Evolutionary conservation across 2,888 invertebrate species (phyloP).

Genomic region (Orthonychiurus folsomi): DNA sequence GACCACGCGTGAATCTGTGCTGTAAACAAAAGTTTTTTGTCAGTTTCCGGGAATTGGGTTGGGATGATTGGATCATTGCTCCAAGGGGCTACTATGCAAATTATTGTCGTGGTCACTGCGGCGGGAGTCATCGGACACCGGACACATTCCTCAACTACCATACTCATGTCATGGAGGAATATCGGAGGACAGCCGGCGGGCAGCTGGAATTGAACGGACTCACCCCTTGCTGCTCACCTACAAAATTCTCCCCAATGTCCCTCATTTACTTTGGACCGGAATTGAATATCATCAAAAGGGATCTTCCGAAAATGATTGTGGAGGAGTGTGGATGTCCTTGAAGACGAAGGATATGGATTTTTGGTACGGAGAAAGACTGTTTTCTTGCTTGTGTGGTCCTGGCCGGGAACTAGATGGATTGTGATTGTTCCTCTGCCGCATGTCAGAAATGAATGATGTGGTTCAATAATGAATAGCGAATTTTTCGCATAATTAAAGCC

Average conservation of each 20-base stretch:
- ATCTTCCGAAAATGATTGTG: constrained; percentile 90
- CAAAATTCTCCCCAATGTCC: constrained; percentile 85
- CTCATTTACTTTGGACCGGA: constrained; percentile 85
- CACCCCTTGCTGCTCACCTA: constrained; percentile 84
- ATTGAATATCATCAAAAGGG: constrained; percentile 82
- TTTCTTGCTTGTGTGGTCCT: too few relatives aligned
- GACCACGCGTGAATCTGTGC: constrained; percentile 63
- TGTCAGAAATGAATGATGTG: too few relatives aligned
- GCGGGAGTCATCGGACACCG: constrained; percentile 63
- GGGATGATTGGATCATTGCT: constrained; percentile 92
- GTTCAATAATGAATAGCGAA: too few relatives aligned
- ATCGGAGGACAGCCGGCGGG: constrained; percentile 60
- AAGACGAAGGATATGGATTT: too few relatives aligned
- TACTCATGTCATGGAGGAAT: constrained; percentile 83
- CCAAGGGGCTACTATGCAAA: constrained; percentile 86
- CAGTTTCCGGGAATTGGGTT: constrained; percentile 79
- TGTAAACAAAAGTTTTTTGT: constrained; percentile 85
- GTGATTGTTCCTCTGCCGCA: too few relatives aligned
- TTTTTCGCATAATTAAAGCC: too few relatives aligned
- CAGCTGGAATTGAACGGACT: constrained; percentile 55
- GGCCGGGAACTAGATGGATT: too few relatives aligned
- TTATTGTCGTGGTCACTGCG: constrained; percentile 84
- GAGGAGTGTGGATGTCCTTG: constrained; percentile 92
- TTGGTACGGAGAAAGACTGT: too few relatives aligned
- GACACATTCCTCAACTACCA: constrained; percentile 79